Percentiles rank a stretch among this genome's conserved stretches.
These are phyloP conservation scores for Sebastes umbrosus DNA, from an alignment of 2,797 vertebrate species.

Conservation along the genomic window DNA sequence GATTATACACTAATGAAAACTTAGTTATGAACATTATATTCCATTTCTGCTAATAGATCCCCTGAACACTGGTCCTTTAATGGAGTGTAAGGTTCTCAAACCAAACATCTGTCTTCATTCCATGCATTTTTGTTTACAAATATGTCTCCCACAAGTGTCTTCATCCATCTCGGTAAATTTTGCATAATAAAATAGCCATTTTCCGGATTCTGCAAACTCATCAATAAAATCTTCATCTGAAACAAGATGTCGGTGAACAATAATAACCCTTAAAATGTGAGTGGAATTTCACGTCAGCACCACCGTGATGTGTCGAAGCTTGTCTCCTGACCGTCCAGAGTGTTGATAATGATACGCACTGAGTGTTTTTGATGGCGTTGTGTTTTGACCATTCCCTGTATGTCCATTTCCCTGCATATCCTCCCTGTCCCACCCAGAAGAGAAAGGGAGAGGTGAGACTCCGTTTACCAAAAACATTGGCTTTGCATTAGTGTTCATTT, in stretches of 20 bases:
- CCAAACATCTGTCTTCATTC: not conserved
- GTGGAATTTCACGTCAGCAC: not conserved
- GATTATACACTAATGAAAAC: too few species aligned
- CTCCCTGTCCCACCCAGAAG: conserved; percentile 67
- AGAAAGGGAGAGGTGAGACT: conserved; percentile 78
- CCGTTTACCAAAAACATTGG: conserved; percentile 48
- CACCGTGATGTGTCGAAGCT: not conserved
- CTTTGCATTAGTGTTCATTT: conserved; percentile 71
- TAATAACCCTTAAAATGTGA: not conserved
- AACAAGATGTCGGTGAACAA: not conserved
- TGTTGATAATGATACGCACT: conserved; percentile 16
- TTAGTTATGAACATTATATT: too few species aligned
- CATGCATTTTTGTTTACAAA: not conserved
- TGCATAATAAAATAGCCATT: not conserved
- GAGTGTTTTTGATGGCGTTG: conserved; percentile 57
- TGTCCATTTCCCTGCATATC: conserved; percentile 58
- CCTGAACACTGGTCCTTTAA: not conserved
- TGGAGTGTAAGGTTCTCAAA: not conserved
- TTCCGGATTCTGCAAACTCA: not conserved
- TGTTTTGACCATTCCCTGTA: conserved; percentile 75
- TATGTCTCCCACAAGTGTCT: not conserved
- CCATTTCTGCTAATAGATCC: too few species aligned
- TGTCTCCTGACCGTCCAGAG: not conserved
- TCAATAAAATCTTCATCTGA: not conserved
- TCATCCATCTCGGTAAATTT: not conserved